phyloP scores from a whole-genome alignment of 2,888 invertebrate species.

The Coelogynopora nodosa region DNA sequence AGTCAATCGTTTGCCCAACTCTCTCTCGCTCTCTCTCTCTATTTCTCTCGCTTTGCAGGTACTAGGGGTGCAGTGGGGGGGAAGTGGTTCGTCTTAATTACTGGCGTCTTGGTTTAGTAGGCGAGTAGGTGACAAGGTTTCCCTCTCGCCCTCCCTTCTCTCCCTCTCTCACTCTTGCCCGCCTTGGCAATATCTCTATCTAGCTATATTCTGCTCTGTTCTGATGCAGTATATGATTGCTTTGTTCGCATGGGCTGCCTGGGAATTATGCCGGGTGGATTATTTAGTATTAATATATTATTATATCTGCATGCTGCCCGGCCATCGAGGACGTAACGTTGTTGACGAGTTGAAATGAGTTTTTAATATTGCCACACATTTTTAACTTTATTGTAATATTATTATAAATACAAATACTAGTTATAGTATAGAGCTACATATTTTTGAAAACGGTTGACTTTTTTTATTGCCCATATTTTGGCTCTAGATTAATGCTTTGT shows the following conservation, averaged over 20 bases:
- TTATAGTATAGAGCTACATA: too few species aligned
- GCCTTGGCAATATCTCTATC: background rate
- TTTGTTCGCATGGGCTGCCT: background rate
- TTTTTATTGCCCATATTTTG: too few species aligned
- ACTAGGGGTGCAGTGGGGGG: background rate
- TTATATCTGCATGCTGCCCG: too few species aligned
- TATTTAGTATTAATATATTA: background rate
- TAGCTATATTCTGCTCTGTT: background rate
- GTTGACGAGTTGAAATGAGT: too few species aligned
- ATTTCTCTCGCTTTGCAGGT: background rate
- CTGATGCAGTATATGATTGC: background rate
- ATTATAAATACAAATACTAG: too few species aligned
- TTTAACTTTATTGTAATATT: too few species aligned
- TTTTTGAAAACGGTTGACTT: too few species aligned
- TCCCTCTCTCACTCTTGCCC: background rate
- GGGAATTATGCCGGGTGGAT: background rate
- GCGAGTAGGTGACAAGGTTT: background rate
- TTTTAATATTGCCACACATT: too few species aligned
- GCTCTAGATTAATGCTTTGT: too few species aligned
- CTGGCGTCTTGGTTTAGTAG: constrained; percentile 8
- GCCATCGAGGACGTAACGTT: too few species aligned
- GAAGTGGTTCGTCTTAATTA: constrained; percentile 1
- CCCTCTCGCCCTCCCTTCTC: background rate
- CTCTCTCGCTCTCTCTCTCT: background rate
- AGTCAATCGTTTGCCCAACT: background rate